phyloP scores from a whole-genome alignment of 2,797 vertebrate species.

The Scleropages formosus region DNA sequence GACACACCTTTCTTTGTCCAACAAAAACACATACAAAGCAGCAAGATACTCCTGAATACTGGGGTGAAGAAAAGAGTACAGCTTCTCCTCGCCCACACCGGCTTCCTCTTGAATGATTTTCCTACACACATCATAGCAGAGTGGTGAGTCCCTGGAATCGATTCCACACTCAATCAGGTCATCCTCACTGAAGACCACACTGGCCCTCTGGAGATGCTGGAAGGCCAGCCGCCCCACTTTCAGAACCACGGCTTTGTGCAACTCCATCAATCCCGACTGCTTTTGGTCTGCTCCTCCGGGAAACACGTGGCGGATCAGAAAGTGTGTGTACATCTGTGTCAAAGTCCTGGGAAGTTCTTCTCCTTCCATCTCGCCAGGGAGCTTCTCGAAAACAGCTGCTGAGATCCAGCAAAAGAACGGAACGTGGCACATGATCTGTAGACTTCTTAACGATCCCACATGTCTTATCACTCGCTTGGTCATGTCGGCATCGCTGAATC shows the following conservation, averaged over 20 bases:
- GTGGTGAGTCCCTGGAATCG: conserved; percentile 32
- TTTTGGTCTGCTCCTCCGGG: not conserved
- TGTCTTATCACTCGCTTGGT: conserved; percentile 11
- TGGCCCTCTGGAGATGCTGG: conserved; percentile 37
- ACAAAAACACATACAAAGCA: conserved; percentile 40
- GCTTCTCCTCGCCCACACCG: conserved; percentile 24
- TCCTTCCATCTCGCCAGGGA: conserved; percentile 2
- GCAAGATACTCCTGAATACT: conserved; percentile 47
- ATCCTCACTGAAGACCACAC: conserved; percentile 42
- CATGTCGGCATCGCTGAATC: not conserved
- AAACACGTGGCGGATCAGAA: not conserved
- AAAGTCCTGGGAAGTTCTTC: not conserved
- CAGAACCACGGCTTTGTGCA: conserved; percentile 32
- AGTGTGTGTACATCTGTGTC: conserved; percentile 21
- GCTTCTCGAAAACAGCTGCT: conserved; percentile 33
- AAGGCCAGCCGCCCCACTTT: conserved; percentile 43
- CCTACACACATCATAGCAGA: conserved; percentile 37
- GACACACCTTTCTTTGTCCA: conserved; percentile 27
- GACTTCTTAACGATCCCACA: conserved; percentile 14
- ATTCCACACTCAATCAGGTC: conserved; percentile 39
- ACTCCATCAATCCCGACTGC: not conserved
- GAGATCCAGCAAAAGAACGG: conserved; percentile 32
- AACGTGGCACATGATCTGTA: conserved; percentile 20
- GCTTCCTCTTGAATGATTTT: conserved; percentile 39
- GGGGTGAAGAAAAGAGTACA: conserved; percentile 44